Evolutionary conservation across 2,888 invertebrate genomes (phyloP), one percentile per base, ranked within the genome.

Genomic region (Xestia ashworthii): DNA sequence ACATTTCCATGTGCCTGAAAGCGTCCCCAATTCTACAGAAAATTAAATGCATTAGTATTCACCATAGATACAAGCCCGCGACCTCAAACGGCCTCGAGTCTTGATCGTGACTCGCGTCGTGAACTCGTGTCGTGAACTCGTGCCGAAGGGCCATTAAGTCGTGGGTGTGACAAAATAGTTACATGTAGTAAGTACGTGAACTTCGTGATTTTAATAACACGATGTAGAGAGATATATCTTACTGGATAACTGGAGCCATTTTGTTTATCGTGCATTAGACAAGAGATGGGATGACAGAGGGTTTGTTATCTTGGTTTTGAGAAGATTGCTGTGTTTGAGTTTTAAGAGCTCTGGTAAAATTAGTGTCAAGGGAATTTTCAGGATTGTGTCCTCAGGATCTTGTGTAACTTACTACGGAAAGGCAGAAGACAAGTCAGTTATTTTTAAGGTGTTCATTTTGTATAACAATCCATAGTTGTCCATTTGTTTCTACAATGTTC

Each of bases 71-170:
- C 62, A 19, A 53, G 38, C 55, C 3, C 44, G 65, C 64, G 84
- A 74, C 82, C 82, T 82, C 74, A 64, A 84, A 64, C 76, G 85
- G 73, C 83, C 86, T 84, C 86, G 55, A 64, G 67, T 44, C 50
- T 65, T 81, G 55, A 65, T 81, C 83, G 76, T 85, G 85, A 81
- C 85, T 83, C 44, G 70, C 32, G 55, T 44, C 78, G 38, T 75
- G 62, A 75, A 62, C 81, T 78, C 72, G 72, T 44, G 41, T 48
- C 25, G 60, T 58, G 58, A 50, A 38, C 60, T 71, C 78, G 71
- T 80, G 80, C 60, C 55, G 38, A 3, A 9, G 58, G 53, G 53
- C 46, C 67, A 41, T n/a, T 64, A 71, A 65, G 71, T 60, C 76
- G 70, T 74, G 77, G 71, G 64, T 81, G 81, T 72, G 73, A 83